phyloP scores from a whole-genome alignment of 2,888 invertebrate species.

The Ferdinandea cuprea region DNA sequence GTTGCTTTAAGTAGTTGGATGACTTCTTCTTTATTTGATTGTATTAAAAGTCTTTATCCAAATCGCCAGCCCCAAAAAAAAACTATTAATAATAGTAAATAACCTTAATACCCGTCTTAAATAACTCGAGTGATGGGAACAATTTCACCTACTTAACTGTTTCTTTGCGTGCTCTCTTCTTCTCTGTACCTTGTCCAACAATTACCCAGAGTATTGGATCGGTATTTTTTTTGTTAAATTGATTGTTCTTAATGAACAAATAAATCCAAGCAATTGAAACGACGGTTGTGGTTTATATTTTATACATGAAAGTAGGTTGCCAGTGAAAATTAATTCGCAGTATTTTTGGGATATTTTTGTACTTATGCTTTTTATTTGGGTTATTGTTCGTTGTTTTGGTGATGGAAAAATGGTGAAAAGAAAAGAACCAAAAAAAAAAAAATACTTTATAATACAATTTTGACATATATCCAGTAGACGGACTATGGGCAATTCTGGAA shows the following conservation, averaged over 20 bases:
- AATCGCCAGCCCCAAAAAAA: no score
- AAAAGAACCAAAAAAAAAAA: no score
- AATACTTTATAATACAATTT: no score
- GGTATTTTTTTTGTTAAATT: background rate
- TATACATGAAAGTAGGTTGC: conserved; percentile 37
- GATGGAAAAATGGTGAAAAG: no score
- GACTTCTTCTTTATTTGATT: background rate
- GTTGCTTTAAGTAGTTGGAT: no score
- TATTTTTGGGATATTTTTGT: background rate
- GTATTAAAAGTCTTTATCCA: background rate
- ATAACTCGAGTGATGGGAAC: conserved; percentile 12
- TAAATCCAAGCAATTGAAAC: no score
- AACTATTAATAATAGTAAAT: no score
- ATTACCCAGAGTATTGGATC: background rate
- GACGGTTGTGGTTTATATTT: background rate
- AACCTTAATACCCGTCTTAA: conserved; percentile 21
- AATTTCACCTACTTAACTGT: conserved; percentile 28
- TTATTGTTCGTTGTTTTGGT: background rate
- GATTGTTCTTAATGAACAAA: conserved; percentile 10
- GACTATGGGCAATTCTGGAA: conserved; percentile 81
- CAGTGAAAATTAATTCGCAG: background rate
- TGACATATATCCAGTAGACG: background rate
- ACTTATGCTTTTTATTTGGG: background rate
- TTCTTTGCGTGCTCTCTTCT: background rate
- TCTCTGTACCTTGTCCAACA: background rate